Base-by-base conservation (phyloP, 2,888 invertebrate species). In the Antheraea yamamai region DNA sequence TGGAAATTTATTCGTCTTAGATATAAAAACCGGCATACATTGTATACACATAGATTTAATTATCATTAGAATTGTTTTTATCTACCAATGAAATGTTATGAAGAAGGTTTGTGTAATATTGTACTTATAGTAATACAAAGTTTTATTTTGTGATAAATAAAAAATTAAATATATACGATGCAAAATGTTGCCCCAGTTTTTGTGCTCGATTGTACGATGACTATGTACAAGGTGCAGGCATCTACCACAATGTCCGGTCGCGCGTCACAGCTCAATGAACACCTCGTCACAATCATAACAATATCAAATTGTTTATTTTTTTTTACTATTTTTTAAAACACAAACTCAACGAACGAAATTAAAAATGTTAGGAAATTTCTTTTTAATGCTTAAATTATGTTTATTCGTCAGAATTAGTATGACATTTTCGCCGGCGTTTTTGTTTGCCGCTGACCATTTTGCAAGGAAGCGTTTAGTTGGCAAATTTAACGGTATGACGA, bases 231-330 rank as follows among this genome's bases (percentile, higher is more conserved):
- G 85, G 85, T 86, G 84, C 84, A 82, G 80, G 80, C 75, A 84
- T 82, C 86, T 83, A 87, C 90, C 90, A 84, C 91, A 91, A 86
- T 88, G 90, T 91, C 91, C 92, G 91, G 89, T 84, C 85, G 82
- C 82, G 80, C 86, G 90, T 89, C 85, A 89, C 90, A 88, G 81
- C 75, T 84, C 87, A 89, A 84, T 88, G 89, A 83, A 77, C 88
- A 85, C 84, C 83, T 81, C 82, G 82, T 81, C 85, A 88, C 87
- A 87, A 88, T 70, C 70, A 70, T 70, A 70, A 72, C 74, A 72
- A 72, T 75, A 75, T 71, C 20, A 35, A 70, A n/a, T 70, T 8
- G 70, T 39, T 35, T 39, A 70, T 20, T 39, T 39, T 30, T 68
- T 70, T 39, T 26, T 66, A 66, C 12, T 66, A 30, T 66, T 66